Evolutionary conservation across 2,888 invertebrate genomes (phyloP).

Genomic region (Lepidonotus clava): DNA sequence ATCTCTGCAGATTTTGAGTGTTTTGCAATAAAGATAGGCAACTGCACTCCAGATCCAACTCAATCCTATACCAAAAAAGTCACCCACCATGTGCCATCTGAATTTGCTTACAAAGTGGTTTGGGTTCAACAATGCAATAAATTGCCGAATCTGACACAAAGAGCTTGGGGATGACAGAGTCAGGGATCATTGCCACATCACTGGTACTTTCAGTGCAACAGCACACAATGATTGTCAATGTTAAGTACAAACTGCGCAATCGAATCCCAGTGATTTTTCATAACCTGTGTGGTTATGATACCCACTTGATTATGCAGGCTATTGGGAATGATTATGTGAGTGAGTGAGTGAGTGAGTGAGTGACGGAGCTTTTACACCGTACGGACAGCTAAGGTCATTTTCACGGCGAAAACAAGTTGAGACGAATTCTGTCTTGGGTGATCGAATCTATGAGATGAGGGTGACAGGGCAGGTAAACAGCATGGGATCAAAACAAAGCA

Average conservation of each 20-base stretch:
- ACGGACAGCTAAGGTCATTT: no score
- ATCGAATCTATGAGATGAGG: no score
- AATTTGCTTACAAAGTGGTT: not conserved
- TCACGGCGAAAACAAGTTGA: no score
- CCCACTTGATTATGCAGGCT: slow-evolving; percentile 32
- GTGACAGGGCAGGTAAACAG: no score
- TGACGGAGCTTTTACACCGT: no score
- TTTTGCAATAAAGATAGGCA: not conserved
- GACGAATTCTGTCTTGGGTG: no score
- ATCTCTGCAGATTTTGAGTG: slow-evolving; percentile 53
- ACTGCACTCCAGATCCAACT: not conserved
- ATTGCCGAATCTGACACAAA: slow-evolving; percentile 29
- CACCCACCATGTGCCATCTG: slow-evolving; percentile 9
- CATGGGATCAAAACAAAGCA: slow-evolving; percentile 43
- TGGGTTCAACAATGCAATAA: not conserved
- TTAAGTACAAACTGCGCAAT: slow-evolving; percentile 30
- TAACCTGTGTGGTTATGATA: slow-evolving; percentile 49
- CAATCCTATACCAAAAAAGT: slow-evolving; percentile 41
- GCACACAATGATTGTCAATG: slow-evolving; percentile 57
- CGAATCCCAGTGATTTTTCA: slow-evolving; percentile 52
- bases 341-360: no score
- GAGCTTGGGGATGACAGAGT: not conserved
- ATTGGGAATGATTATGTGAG: slow-evolving; percentile 36
- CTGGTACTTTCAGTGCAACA: slow-evolving; percentile 60
- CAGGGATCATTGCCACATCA: slow-evolving; percentile 60